Percentiles rank a stretch among this genome's conserved stretches.
Evolutionary conservation across 2,113 vertebrate genomes (phyloP).

Genomic region (Excalfactoria chinensis): DNA sequence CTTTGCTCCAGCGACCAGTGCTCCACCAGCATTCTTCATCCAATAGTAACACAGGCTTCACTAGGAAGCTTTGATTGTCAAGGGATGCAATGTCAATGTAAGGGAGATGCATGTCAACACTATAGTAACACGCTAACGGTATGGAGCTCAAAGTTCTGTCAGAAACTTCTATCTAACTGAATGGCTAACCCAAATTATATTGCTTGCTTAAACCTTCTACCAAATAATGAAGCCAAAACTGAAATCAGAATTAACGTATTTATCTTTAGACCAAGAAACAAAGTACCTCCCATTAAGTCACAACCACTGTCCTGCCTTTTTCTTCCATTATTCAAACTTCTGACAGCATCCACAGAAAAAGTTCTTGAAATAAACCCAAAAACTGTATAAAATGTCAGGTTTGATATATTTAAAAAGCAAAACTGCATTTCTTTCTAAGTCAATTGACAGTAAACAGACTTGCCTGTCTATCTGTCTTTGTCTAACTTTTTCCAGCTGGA

Average conservation of each 20-base stretch:
- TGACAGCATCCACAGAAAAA: constrained; percentile 28
- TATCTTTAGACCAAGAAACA: neutral
- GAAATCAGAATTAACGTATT: neutral
- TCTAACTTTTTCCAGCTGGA: constrained; percentile 75
- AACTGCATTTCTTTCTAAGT: constrained; percentile 52
- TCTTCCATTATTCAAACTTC: constrained; percentile 29
- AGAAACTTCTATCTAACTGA: neutral
- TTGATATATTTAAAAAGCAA: constrained; percentile 67
- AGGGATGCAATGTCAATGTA: neutral
- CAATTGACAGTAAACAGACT: constrained; percentile 72
- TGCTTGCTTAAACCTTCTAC: neutral
- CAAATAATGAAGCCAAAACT: neutral
- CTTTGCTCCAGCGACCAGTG: neutral
- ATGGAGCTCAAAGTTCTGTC: neutral
- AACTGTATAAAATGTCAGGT: constrained; percentile 35
- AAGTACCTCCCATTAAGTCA: neutral
- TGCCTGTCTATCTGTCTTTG: constrained; percentile 68
- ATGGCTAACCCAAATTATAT: neutral
- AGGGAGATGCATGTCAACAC: neutral
- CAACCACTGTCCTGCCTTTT: neutral
- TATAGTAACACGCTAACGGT: neutral
- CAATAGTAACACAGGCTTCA: neutral
- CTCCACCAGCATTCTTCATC: neutral
- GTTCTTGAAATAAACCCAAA: constrained; percentile 58
- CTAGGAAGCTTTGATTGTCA: neutral